Conservation (phyloP, 2,113 vertebrate species). For the Mirounga angustirostris region DNA sequence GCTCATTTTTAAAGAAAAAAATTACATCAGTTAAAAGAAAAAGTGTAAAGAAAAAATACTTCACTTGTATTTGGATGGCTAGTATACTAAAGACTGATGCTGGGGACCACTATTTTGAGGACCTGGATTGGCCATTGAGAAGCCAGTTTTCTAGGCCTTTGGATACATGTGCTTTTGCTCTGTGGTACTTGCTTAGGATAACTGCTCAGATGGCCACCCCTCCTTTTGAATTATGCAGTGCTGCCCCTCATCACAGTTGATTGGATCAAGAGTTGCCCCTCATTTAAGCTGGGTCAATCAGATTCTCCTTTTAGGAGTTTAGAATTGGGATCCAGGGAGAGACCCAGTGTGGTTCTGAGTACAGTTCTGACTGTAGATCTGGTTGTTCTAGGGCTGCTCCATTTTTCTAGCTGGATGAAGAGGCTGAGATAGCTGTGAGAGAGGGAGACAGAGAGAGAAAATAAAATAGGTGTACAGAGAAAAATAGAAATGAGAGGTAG, state of each 20-base stretch:
- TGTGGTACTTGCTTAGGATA: background rate
- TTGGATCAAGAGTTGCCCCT: background rate
- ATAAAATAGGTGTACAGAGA: background rate
- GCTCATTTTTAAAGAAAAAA: background rate
- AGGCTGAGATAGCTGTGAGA: background rate
- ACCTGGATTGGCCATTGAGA: background rate
- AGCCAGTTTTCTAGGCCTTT: background rate
- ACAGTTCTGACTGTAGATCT: background rate
- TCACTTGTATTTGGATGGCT: rapidly evolving
- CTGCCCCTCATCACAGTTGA: background rate
- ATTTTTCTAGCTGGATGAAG: background rate
- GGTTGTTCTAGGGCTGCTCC: background rate
- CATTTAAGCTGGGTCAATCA: background rate
- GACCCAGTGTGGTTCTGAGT: background rate
- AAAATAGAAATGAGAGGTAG: background rate
- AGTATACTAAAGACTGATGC: background rate
- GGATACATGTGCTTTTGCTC: rapidly evolving
- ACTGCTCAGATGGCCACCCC: background rate
- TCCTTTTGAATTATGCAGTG: rapidly evolving
- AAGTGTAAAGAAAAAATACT: background rate
- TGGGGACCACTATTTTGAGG: background rate
- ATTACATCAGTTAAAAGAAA: background rate
- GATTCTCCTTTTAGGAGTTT: background rate
- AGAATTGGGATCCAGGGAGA: background rate
- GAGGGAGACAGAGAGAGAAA: background rate